phyloP scores from a whole-genome alignment of 2,888 invertebrate species.

The Caenorhabditis japonica region DNA sequence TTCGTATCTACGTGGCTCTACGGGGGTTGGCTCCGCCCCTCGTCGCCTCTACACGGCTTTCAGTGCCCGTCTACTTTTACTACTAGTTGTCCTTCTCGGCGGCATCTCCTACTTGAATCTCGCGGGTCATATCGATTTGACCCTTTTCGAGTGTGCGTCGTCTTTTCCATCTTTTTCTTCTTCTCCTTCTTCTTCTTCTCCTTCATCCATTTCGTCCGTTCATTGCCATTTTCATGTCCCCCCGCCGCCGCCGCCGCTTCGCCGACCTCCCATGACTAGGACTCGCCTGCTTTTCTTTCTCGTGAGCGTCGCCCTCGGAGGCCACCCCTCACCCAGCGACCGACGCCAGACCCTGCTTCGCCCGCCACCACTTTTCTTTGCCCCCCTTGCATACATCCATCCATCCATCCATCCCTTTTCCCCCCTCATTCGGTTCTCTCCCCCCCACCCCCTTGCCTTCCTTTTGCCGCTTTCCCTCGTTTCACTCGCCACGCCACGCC shows the following conservation, averaged over 20 bases:
- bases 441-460: too few species aligned
- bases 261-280: conserved; percentile 39
- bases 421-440: too few species aligned
- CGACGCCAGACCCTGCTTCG: conserved; percentile 26
- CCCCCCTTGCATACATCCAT: too few species aligned
- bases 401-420: too few species aligned
- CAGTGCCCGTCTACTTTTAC: conserved; percentile 4
- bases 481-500: conserved; percentile 25
- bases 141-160: conserved; percentile 24
- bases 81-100: conserved; percentile 1
- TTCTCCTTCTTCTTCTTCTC: not conserved
- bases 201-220: conserved; percentile 32
- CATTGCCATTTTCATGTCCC: conserved; percentile 34
- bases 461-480: conserved; percentile 28
- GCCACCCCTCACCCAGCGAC: conserved; percentile 31
- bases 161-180: too few species aligned
- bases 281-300: conserved; percentile 27
- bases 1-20: conserved; percentile 17
- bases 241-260: conserved; percentile 34
- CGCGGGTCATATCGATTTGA: conserved; percentile 39
- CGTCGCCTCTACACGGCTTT: conserved; percentile 11
- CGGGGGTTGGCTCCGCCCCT: conserved; percentile 5
- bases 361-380: conserved; percentile 24
- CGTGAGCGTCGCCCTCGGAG: conserved; percentile 47
- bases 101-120: conserved; percentile 7